Conservation (phyloP, 1,140 invertebrate species). For the Saccostrea cuccullata region DNA sequence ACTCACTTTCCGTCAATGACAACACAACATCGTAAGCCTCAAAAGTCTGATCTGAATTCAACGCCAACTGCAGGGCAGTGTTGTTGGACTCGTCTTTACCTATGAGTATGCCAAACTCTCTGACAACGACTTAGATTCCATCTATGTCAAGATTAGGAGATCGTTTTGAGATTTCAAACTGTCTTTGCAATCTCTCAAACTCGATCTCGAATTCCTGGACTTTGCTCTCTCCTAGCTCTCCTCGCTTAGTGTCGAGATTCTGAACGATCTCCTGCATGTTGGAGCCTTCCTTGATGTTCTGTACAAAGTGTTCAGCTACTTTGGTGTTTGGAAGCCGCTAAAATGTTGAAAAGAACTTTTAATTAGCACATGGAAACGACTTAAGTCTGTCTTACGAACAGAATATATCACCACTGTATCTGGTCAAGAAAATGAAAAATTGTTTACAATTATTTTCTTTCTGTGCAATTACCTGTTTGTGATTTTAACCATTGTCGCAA, state of each 20-base stretch:
- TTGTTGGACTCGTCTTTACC: constrained; percentile 90
- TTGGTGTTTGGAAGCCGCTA: constrained; percentile 81
- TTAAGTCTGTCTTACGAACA: too few species aligned
- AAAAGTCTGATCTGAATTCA: constrained; percentile 86
- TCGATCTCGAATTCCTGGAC: constrained; percentile 84
- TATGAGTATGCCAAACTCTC: constrained; percentile 84
- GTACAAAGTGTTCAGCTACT: constrained; percentile 87
- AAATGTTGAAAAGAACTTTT: constrained; percentile 5
- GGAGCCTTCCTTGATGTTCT: constrained; percentile 84
- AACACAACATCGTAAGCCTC: constrained; percentile 89
- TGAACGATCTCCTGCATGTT: constrained; percentile 82
- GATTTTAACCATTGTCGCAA: too few species aligned
- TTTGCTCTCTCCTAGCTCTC: constrained; percentile 77
- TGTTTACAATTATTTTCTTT: too few species aligned
- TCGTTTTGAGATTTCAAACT: constrained; percentile 85
- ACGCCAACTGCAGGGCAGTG: constrained; percentile 85
- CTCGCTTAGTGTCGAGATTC: constrained; percentile 66
- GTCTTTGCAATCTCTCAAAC: constrained; percentile 85
- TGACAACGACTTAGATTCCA: constrained; percentile 87
- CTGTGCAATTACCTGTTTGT: too few species aligned
- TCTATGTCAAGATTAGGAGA: constrained; percentile 85
- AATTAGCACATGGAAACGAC: too few species aligned
- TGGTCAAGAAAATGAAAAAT: too few species aligned
- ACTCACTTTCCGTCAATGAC: constrained; percentile 86
- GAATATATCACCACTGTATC: too few species aligned